These are phyloP conservation scores for Odontomyia ornata DNA, from an alignment of 2,888 invertebrate species.

Conservation along the genomic window DNA sequence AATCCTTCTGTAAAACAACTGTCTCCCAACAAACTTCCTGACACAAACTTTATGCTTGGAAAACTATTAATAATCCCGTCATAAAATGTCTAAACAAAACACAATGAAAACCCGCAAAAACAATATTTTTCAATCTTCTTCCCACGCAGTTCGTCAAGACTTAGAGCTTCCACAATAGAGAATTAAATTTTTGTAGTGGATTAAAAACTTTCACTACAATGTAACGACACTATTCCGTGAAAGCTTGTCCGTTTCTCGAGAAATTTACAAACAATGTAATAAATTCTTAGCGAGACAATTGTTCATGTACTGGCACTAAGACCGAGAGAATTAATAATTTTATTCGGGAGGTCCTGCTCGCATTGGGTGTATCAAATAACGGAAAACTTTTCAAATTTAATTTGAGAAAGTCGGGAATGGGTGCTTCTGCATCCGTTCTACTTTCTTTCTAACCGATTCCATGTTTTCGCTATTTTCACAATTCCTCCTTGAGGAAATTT, in stretches of 20 bases:
- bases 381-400: background rate
- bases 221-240: background rate
- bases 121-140: no score
- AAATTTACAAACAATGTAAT: constrained; percentile 14
- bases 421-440: background rate
- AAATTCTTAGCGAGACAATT: background rate
- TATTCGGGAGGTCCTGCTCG: background rate
- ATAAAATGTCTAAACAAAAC: no score
- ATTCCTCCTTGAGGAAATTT: background rate
- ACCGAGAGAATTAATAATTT: background rate
- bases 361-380: background rate
- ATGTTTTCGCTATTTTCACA: background rate
- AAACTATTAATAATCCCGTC: no score
- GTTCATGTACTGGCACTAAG: background rate
- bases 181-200: no score
- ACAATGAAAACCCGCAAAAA: no score
- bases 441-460: background rate
- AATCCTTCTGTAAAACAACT: no score
- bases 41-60: no score
- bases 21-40: no score
- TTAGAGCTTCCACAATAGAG: no score
- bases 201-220: background rate
- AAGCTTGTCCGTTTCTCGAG: background rate
- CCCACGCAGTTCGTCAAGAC: no score
- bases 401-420: background rate